phyloP scores from a whole-genome alignment of 2,113 vertebrate species.

The Tautogolabrus adspersus region DNA sequence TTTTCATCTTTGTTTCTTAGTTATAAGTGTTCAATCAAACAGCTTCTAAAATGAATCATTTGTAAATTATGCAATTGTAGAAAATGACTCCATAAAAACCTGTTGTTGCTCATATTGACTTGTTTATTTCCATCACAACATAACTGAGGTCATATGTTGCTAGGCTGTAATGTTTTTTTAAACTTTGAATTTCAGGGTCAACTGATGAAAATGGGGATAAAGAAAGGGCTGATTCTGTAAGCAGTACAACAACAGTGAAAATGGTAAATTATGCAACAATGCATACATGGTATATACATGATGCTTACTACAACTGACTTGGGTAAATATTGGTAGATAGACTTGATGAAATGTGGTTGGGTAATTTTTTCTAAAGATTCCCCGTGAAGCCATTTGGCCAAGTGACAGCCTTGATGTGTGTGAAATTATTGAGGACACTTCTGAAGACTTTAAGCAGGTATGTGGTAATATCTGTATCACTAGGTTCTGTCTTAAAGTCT shows the following conservation, averaged over 20 bases:
- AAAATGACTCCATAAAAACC: neutral
- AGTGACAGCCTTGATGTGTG: neutral
- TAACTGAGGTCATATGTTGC: neutral
- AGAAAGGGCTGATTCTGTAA: neutral
- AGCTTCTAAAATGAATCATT: neutral
- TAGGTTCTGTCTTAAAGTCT: neutral
- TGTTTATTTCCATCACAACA: neutral
- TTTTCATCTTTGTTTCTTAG: neutral
- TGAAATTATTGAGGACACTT: neutral
- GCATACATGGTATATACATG: too few species aligned
- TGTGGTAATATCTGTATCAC: neutral
- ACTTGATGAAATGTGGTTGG: neutral
- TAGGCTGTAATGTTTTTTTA: neutral
- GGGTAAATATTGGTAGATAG: neutral
- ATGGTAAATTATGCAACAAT: slow-evolving; percentile 53
- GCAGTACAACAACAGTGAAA: slow-evolving; percentile 19
- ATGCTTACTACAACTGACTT: neutral
- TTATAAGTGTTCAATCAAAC: neutral
- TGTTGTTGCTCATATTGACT: neutral
- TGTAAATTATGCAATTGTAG: neutral
- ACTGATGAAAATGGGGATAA: neutral
- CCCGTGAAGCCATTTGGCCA: neutral
- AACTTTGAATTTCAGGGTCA: slow-evolving; percentile 40
- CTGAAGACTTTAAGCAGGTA: slow-evolving; percentile 33
- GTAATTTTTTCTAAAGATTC: slow-evolving; percentile 38